Evolutionary conservation across 2,888 invertebrate genomes (phyloP), one percentile per base, ranked within the genome.

Genomic region (Diaperis boleti): DNA sequence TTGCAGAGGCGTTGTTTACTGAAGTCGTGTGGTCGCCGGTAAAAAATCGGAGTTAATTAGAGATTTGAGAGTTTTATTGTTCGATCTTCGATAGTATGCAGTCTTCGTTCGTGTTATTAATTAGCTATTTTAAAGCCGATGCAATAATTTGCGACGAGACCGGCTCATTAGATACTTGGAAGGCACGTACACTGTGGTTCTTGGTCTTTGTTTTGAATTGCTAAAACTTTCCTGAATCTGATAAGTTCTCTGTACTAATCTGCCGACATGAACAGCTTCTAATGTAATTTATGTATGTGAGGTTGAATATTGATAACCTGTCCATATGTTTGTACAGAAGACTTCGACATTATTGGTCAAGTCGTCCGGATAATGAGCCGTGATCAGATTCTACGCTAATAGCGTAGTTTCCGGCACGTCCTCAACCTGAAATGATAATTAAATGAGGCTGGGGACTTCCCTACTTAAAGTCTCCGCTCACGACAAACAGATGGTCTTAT

Each of bases 141-240:
- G 57, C 45, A 57, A 57, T 57, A 57, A 57, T 57, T 57, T 37
- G 45, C 45, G 47, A 54, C 39, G 18, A 33, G 41, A 4, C 18
- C 29, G 35, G 45, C 57, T 57, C 57, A 57, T 57, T 57, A 57
- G 33, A 8, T 31, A 31, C 55, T 42, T 33, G 31, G 44, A 42
- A 56, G 15, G 55, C 55, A 56, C 55, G 55, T 56, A 44, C 55
- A 18, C 14, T 37, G 37, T 22, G 22, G 45, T 45, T 56, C 26
- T 45, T 45, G 22, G 49, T 47, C 59, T 59, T 59, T 59, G 59
- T 59, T 59, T 59, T 49, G 59, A 59, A 59, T 59, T 59, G 59
- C 59, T 49, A 59, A 62, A 62, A 62, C 62, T 62, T 62, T 56
- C 59, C 59, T 59, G 55, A 31, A 62, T 62, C 62, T 56, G 62